Evolutionary conservation across 1,140 invertebrate species (phyloP), one percentile per base, ranked within the genome.

Genomic region (Acyrthosiphon pisum): DNA sequence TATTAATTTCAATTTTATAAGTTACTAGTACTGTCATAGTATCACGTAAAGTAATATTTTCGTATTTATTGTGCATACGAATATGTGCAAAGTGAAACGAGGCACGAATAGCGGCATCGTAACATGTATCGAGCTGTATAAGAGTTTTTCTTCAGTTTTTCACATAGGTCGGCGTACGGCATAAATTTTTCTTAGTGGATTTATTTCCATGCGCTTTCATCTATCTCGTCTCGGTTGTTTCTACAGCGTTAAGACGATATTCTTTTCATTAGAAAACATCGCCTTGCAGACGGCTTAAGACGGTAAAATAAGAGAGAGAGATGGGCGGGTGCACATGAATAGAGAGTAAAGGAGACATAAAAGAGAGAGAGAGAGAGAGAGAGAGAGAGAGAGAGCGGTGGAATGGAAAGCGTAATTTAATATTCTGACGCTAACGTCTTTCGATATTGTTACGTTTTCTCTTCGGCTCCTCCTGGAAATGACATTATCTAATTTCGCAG

Each of bases 381-480:
- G 23, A 87, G 30, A 20, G 26, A 87, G 44, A 48, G 44, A 30
- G 60, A 2, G n/a, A 76, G 60, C n/a, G 60, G 60, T n/a, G 7
- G 60, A 76, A 76, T 30, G 60, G 46, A 86, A n/a, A 35, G 76
- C n/a, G 68, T 83, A 93, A 93, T 93, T 93, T 93, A 93, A 93
- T 93, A 86, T 86, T 93, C 91, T 37, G 46, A 81, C 22, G 46
- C 44, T 83, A 83, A 81, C 60, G 90, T 91, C 90, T 46, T 81
- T 91, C 90, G 90, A 91, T 91, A 81, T 92, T 92, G 81, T 92
- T 92, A 53, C 76, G 23, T 92, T 92, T 91, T 84, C 68, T 86
- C 81, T 86, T 92, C 90, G 90, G 90, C 60, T 81, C 44, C 35
- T 83, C 26, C n/a, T 30, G 76, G 53, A 37, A 35, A 83, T 26